These are phyloP conservation scores for Mesoligia furuncula DNA, from an alignment of 2,888 invertebrate genomes.

Conservation along the genomic window DNA sequence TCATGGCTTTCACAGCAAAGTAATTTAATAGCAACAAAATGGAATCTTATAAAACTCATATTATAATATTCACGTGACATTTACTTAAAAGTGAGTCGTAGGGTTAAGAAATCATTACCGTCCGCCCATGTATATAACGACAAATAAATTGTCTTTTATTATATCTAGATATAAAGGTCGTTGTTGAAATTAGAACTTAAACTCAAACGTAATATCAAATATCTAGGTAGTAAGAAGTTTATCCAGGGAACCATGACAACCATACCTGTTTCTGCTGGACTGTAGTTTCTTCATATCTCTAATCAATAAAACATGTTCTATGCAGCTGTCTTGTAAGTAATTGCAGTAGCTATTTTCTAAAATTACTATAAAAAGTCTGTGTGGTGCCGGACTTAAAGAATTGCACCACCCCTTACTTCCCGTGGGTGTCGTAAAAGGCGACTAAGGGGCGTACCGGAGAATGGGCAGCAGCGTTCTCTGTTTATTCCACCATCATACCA, in stretches of 20 bases:
- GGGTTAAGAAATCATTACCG: constrained; percentile 28
- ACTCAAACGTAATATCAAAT: neutral
- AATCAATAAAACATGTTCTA: neutral
- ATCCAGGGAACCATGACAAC: neutral
- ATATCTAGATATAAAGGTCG: constrained; percentile 15
- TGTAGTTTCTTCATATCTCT: neutral
- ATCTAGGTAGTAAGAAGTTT: neutral
- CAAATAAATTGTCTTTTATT: constrained; percentile 21
- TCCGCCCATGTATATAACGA: constrained; percentile 27
- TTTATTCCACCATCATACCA: too few relatives aligned
- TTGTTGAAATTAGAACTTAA: constrained; percentile 19
- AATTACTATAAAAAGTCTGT: neutral
- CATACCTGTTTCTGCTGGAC: too few relatives aligned
- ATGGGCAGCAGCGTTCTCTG: too few relatives aligned
- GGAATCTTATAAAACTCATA: too few relatives aligned
- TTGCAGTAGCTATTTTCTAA: neutral
- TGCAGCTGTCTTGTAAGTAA: neutral
- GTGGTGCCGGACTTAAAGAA: too few relatives aligned
- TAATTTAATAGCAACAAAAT: too few relatives aligned
- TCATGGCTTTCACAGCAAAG: too few relatives aligned
- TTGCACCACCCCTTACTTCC: too few relatives aligned
- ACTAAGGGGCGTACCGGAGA: too few relatives aligned
- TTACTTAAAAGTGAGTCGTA: too few relatives aligned
- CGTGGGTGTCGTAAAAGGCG: too few relatives aligned
- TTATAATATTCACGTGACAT: too few relatives aligned